Evolutionary conservation across 1,140 invertebrate genomes (phyloP).

Genomic region (Globodera rostochiensis): DNA sequence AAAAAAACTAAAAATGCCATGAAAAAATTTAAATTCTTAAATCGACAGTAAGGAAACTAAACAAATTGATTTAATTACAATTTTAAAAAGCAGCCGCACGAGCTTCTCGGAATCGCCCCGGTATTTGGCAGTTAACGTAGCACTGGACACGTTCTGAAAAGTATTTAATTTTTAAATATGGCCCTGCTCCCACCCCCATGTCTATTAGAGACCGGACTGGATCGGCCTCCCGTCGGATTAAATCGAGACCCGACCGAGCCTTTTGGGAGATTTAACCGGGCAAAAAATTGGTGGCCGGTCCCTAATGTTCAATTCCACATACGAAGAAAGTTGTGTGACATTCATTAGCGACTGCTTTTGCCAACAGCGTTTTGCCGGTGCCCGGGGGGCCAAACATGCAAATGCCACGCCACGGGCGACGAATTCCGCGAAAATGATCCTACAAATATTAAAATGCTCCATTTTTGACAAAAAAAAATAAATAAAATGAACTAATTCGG

Average conservation of each 20-base stretch:
- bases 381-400: conserved; percentile 82
- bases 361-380: conserved; percentile 98
- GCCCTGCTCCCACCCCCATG: too few relatives aligned
- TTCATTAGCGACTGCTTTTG: conserved; percentile 98
- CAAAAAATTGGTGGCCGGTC: too few relatives aligned
- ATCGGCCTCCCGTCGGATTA: too few relatives aligned
- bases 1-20: conserved; percentile 11
- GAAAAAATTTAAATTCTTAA: too few relatives aligned
- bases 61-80: conserved; percentile 72
- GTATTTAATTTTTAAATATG: too few relatives aligned
- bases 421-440: conserved; percentile 53
- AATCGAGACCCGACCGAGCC: too few relatives aligned
- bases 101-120: conserved; percentile 98
- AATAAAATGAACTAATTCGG: too few relatives aligned
- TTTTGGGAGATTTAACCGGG: background rate
- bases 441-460: too few relatives aligned
- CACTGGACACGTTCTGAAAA: conserved; percentile 83
- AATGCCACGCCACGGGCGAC: conserved; percentile 63
- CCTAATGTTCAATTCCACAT: background rate
- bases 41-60: too few relatives aligned
- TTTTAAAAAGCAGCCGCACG: conserved; percentile 93
- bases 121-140: conserved; percentile 95
- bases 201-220: too few relatives aligned
- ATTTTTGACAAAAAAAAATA: too few relatives aligned
- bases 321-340: conserved; percentile 96